A percentile compares a stretch with the other conserved stretches of the same genome.
Conservation (phyloP, 30 jellyfish, hydroid and myxozoan genomes). For the Chrysaora quinquecirrha region DNA sequence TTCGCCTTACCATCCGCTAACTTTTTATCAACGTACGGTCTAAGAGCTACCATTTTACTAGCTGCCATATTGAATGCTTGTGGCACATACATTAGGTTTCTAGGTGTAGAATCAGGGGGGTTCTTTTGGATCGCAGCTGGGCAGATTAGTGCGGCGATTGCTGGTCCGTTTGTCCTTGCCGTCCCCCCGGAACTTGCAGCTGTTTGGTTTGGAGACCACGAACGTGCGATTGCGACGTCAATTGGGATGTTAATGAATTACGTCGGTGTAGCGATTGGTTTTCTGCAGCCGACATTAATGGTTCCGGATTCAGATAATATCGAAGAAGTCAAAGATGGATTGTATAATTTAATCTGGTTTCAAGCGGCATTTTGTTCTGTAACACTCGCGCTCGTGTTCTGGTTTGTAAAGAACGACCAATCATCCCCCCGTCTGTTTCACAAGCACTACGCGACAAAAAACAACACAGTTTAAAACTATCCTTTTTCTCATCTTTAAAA, state of each 20-base stretch:
- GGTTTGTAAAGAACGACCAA: slow-evolving; percentile 60
- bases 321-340: slow-evolving; percentile 34
- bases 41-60: slow-evolving; percentile 53
- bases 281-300: slow-evolving; percentile 63
- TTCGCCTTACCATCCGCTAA: slow-evolving; percentile 72
- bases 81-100: slow-evolving; percentile 44
- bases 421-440: slow-evolving; percentile 68
- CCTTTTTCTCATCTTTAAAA: slow-evolving; percentile 38
- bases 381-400: slow-evolving; percentile 41
- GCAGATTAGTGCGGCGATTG: slow-evolving; percentile 57
- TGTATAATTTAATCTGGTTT: slow-evolving; percentile 34
- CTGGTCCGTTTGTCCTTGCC: slow-evolving; percentile 58
- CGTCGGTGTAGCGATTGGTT: slow-evolving; percentile 78
- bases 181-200: slow-evolving; percentile 81
- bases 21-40: slow-evolving; percentile 57
- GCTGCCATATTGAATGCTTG: slow-evolving; percentile 65
- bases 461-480: slow-evolving; percentile 1
- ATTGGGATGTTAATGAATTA: slow-evolving; percentile 72
- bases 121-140: slow-evolving; percentile 51
- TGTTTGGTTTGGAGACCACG: slow-evolving; percentile 79
- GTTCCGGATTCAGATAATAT: slow-evolving; percentile 46
- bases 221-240: slow-evolving; percentile 80
- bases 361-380: slow-evolving; percentile 53
- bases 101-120: slow-evolving; percentile 55
- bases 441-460: slow-evolving; percentile 47